phyloP scores from a whole-genome alignment of 2,888 invertebrate genomes.

The Gortyna flavago region DNA sequence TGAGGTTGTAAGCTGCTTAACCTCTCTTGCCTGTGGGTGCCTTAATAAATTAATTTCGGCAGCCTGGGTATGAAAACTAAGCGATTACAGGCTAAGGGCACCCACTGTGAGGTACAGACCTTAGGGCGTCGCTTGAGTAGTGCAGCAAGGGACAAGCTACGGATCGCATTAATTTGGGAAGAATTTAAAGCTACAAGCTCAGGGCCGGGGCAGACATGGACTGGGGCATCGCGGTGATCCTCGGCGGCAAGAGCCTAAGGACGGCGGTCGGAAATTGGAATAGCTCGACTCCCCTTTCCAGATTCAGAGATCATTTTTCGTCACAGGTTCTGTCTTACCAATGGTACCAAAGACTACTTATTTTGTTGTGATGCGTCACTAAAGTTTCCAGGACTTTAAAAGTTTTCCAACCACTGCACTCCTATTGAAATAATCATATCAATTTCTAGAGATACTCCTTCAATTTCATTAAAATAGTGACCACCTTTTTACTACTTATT shows the following conservation, averaged over 20 bases:
- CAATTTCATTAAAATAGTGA: constrained; percentile 25
- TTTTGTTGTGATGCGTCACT: neutral
- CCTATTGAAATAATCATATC: neutral
- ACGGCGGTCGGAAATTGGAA: neutral
- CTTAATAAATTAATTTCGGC: no score
- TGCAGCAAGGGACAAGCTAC: neutral
- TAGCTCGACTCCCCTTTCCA: neutral
- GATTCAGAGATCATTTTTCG: neutral
- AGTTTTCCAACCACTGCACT: neutral
- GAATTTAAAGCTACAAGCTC: neutral
- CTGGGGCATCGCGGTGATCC: no score
- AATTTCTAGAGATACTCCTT: constrained; percentile 4
- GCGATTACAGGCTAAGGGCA: no score
- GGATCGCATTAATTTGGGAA: neutral
- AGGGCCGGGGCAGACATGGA: neutral
- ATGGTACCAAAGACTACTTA: neutral
- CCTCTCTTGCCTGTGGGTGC: neutral
- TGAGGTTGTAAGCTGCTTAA: neutral
- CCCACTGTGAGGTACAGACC: no score
- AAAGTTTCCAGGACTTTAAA: neutral
- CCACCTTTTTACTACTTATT: constrained; percentile 26
- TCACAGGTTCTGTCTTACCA: neutral
- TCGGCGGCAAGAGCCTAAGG: neutral
- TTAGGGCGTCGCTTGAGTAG: neutral
- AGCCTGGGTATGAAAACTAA: no score